These are phyloP conservation scores for Typhlomys cinereus DNA, from an alignment of 2,113 vertebrate genomes.

Conservation along the genomic window DNA sequence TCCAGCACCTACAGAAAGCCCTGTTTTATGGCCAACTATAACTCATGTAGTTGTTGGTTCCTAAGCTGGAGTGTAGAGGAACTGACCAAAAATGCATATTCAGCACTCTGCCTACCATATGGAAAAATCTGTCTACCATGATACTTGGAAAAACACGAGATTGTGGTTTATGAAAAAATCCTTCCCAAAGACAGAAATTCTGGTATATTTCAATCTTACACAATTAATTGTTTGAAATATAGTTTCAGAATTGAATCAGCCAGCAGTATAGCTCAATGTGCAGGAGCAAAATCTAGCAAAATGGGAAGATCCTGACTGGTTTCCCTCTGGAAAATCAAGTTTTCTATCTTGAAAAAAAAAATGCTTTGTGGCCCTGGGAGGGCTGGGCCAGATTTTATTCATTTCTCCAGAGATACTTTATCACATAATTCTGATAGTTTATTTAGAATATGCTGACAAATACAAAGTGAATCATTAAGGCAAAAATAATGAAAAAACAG, in stretches of 20 bases:
- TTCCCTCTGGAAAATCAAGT: conserved; percentile 28
- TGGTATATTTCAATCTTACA: not conserved
- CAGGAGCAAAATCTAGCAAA: not conserved
- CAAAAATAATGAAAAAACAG: not conserved
- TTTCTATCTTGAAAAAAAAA: conserved; percentile 40
- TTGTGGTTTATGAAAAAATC: not conserved
- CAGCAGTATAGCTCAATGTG: not conserved
- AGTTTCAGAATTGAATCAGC: conserved; percentile 23
- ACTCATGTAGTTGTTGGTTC: not conserved
- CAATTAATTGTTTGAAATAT: not conserved
- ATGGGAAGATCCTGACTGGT: not conserved
- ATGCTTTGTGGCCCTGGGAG: not conserved
- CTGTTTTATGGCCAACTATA: not conserved
- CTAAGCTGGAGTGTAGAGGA: not conserved
- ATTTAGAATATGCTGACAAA: conserved; percentile 32
- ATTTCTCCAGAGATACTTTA: not conserved
- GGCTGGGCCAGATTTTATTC: not conserved
- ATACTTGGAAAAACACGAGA: not conserved
- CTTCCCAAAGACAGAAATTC: not conserved
- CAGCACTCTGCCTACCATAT: not conserved
- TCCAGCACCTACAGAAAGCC: not conserved
- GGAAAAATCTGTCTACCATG: conserved; percentile 5
- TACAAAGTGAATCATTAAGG: conserved; percentile 40
- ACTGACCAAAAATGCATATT: not conserved
- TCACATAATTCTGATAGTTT: not conserved